Base-by-base conservation (phyloP, 2,113 vertebrate genomes). In the Otis tarda region DNA sequence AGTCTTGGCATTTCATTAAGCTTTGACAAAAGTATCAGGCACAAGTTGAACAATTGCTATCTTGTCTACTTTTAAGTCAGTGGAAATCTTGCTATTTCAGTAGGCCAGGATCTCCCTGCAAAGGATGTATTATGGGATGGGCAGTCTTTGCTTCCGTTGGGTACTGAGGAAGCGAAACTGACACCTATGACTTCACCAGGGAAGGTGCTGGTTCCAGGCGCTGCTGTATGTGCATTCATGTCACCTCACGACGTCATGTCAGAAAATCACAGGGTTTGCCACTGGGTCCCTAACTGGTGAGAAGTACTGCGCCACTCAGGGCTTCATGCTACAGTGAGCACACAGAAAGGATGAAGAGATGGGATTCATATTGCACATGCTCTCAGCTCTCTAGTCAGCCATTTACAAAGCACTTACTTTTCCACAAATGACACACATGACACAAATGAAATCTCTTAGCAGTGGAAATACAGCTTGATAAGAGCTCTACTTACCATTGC, bases 401-500 rank as follows among this genome's bases (percentile, higher is more conserved):
- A 87, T 57, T 92, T 87, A 89, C 86, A 89, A 91, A 92, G 89
- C 71, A 82, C 53, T 84, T 55, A 55, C 68, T 88, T 74, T 64
- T 83, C 63, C 83, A 65, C 83, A 70, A 81, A 45, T 10, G 2
- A 47, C 67, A 87, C 35, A 20, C 6, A 12, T 9, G 37, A 59
- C 76, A 90, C 8, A 3, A 67, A 82, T 30, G 49, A 63, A 60
- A 80, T 69, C 59, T 60, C 92, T 88, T 11, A 45, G 86, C 65
- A 67, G 50, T 49, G 28, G 53, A 71, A 87, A 83, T 50, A 59
- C n/a, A 83, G 69, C 65, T 53, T 50, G 71, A 78, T 41, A 91
- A 64, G 71, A 75, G 78, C 56, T 88, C 65, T 50, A 84, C 99
- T 99, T 98, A 99, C 99, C 99, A 99, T 98, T 59, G 98, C 97